Base-by-base conservation (phyloP, 2,888 invertebrate genomes). In the Microplitis manilae region DNA sequence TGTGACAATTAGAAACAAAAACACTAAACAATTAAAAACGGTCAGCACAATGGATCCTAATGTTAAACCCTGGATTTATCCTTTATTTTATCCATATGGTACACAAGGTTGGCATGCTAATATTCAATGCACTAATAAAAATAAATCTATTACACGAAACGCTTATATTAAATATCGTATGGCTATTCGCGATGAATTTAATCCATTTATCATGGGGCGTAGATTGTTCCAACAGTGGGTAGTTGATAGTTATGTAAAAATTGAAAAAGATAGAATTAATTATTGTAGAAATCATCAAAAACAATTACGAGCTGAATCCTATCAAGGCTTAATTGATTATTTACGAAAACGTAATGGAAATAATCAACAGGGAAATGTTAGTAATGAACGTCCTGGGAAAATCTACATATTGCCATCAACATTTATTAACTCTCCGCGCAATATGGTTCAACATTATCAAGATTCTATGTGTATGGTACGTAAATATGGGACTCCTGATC, bases 401-500 rank as follows among this genome's bases (percentile, higher is more conserved):
- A 76, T 78, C 13, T 69, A 78, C 39, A 79, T 81, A 61, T 68
- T 81, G 6, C 81, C 81, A 15, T 81, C 79, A 38, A 79, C 76
- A 9, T 81, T 82, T 62, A 67, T 72, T 59, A 79, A 79, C n/a
- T 81, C 79, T 7, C 79, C 81, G 2, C 74, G 79, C 59, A 74
- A 81, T 73, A 81, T 80, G 81, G 62, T 75, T 60, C 79, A 82
- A 75, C 72, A 71, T 41, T 81, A 81, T 71, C 79, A 80, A 41
- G 41, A 41, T 41, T 6, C 41, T 8, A 41, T 41, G 41, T 41
- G 41, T 41, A 41, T 41, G 8, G 70, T 80, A 81, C 76, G 75
- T 79, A 50, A 79, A 76, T 6, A 80, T 80, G 91, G 91, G 6
- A 86, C 86, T 76, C 90, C 90, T 39, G 87, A 89, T 81, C 81